Base-by-base conservation (phyloP, 1,140 invertebrate genomes). In the Onthophagus taurus region DNA sequence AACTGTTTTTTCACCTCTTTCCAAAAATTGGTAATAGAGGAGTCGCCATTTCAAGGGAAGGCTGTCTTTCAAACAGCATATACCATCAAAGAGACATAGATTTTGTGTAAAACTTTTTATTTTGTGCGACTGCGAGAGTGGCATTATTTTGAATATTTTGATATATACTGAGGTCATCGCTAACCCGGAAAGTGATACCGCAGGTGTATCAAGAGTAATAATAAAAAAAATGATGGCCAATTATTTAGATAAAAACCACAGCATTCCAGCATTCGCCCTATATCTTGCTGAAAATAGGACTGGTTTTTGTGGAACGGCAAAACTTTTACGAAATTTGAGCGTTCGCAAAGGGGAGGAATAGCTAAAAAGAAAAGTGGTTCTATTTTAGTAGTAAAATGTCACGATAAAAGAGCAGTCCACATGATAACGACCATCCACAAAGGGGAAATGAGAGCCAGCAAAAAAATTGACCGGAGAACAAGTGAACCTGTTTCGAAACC, bases 61-160 rank as follows among this genome's bases (percentile, higher is more conserved):
- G n/a, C n/a, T n/a, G n/a, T n/a, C n/a, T n/a, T n/a, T n/a, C n/a
- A n/a, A n/a, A n/a, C n/a, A n/a, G n/a, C n/a, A n/a, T n/a, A n/a
- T n/a, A 24, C 37, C 37, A 39, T 39, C 37, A 24, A 39, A 39
- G 18, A 23, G 24, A 23, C 20, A 39, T 20, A 7, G 34, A 6
- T 36, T 36, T 36, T 13, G 34, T 17, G 16, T 36, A 17, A 36
- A 17, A 17, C 20, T 20, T 12, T n/a, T 16, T 11, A 20, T 30
- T 42, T 11, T 43, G 30, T 50, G 19, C 8, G 12, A 23, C 7
- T 33, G 17, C 16, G 8, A 36, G 17, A 36, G 11, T 36, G 34
- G 34, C 16, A 13, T 13, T 16, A 36, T 36, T 18, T 16, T 45
- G 8, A 6, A 31, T 44, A 14, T 16, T 23, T 8, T 24, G n/a